Evolutionary conservation across 2,888 invertebrate genomes (phyloP).

Genomic region (Cataglyphis altisquamis): DNA sequence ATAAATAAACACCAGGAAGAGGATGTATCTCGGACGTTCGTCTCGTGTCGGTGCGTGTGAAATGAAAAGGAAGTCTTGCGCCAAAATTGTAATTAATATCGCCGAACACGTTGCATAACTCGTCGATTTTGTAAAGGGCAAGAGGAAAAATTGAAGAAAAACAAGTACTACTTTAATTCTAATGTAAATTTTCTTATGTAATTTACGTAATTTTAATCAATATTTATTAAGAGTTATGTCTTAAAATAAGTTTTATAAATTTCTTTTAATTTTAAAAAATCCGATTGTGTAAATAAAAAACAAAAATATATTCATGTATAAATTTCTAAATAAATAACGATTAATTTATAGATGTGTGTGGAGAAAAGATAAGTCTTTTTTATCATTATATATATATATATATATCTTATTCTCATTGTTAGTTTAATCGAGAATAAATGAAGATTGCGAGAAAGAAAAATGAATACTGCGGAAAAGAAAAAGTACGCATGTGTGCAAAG

Average conservation of each 20-base stretch:
- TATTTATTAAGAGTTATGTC: neutral
- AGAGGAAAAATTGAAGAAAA: neutral
- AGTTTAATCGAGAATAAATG: constrained; percentile 3
- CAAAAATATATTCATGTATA: neutral
- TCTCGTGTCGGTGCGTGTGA: constrained; percentile 24
- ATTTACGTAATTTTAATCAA: neutral
- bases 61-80: constrained; percentile 32
- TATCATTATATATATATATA: neutral
- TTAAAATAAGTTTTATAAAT: neutral
- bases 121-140: neutral
- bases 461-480: constrained; percentile 2
- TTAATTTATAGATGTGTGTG: neutral
- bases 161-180: neutral
- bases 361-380: neutral
- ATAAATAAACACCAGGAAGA: constrained; percentile 8
- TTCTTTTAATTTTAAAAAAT: neutral
- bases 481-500: neutral
- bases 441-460: neutral
- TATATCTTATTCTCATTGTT: constrained; percentile 10
- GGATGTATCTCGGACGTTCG: constrained; percentile 5
- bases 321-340: neutral
- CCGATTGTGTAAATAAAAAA: neutral
- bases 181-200: neutral
- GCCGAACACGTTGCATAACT: neutral
- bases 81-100: constrained; percentile 44